Evolutionary conservation across 2,888 invertebrate genomes (phyloP).

Genomic region (Zele albiditarsus): DNA sequence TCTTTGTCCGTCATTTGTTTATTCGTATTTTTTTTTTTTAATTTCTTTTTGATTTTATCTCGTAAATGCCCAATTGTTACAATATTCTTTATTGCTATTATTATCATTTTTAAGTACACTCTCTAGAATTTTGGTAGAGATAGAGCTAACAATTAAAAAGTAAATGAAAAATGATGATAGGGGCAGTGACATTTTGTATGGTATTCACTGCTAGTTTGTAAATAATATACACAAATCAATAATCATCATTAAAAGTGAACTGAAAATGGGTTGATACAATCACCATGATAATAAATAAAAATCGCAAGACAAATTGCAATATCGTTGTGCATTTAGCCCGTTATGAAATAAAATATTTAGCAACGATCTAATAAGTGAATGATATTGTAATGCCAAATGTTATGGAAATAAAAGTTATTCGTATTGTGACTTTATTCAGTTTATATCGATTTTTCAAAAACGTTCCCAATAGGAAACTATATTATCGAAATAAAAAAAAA

Average conservation of each 20-base stretch:
- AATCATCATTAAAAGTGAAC: background rate
- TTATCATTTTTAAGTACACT: background rate
- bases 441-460: background rate
- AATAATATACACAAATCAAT: constrained; percentile 6
- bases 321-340: background rate
- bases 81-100: background rate
- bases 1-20: background rate
- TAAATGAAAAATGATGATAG: background rate
- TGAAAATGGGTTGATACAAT: background rate
- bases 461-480: background rate
- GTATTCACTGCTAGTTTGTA: constrained; percentile 9
- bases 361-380: constrained; percentile 41
- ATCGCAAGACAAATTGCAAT: constrained; percentile 3
- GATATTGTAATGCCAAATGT: constrained; percentile 49
- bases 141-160: background rate
- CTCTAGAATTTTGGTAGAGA: background rate
- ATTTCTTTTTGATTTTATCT: background rate
- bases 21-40: background rate
- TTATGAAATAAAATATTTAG: constrained; percentile 34
- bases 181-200: constrained; percentile 16
- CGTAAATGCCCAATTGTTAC: background rate
- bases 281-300: background rate
- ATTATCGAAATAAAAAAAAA: background rate
- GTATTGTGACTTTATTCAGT: constrained; percentile 39
- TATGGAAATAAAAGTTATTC: constrained; percentile 49